Evolutionary conservation across 2,797 vertebrate species (phyloP).

Genomic region (Glyptemys insculpta): DNA sequence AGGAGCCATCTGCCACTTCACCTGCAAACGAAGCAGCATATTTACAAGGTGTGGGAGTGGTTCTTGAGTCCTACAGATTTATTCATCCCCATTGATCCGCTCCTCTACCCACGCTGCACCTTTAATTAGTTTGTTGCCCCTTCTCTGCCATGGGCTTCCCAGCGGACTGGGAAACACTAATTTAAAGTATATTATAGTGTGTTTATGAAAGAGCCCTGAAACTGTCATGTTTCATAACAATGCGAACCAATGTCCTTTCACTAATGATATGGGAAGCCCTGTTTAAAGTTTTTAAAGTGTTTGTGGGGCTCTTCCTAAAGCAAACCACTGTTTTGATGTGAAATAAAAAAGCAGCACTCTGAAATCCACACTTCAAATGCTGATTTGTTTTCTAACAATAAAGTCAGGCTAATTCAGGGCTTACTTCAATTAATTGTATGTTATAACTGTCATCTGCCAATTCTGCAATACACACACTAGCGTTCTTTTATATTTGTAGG

Average conservation of each 20-base stretch:
- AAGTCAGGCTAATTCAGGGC: not conserved
- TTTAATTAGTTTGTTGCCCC: not conserved
- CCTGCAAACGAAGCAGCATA: not conserved
- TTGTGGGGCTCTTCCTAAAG: conserved; percentile 15
- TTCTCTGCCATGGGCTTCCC: not conserved
- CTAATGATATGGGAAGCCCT: conserved; percentile 5
- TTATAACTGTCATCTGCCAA: not conserved
- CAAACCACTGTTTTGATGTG: conserved; percentile 45
- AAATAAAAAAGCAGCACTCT: conserved; percentile 50
- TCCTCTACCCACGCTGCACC: too few species aligned
- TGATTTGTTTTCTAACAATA: not conserved
- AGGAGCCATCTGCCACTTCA: not conserved
- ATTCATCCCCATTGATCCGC: too few species aligned
- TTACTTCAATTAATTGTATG: not conserved
- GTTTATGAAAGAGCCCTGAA: conserved; percentile 6
- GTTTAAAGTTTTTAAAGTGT: conserved; percentile 2
- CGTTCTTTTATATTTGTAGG: not conserved
- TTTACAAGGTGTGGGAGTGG: not conserved
- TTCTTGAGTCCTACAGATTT: too few species aligned
- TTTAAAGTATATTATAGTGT: conserved; percentile 26
- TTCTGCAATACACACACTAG: not conserved
- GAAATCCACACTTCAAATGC: conserved; percentile 30
- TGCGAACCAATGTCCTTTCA: not conserved
- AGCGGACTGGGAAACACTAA: not conserved
- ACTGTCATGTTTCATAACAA: conserved; percentile 30